A percentile compares a stretch with the other conserved stretches of the same genome.
phyloP scores from a whole-genome alignment of 2,888 invertebrate genomes.

The Chymomyza fuscimana region DNA sequence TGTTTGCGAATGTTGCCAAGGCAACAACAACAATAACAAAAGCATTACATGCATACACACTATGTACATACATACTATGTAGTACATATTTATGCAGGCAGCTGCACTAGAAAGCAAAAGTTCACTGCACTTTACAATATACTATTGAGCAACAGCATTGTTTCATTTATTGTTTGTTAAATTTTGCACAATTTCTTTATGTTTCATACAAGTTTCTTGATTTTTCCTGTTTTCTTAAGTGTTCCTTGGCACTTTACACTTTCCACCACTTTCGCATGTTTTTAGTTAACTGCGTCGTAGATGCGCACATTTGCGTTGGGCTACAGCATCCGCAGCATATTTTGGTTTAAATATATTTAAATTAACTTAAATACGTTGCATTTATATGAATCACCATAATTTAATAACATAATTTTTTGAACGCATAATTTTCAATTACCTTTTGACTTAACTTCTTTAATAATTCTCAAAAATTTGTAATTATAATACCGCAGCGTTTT shows the following conservation, averaged over 20 bases:
- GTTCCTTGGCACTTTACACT: conserved; percentile 35
- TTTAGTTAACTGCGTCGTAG: neutral
- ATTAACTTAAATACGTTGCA: neutral
- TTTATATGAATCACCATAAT: neutral
- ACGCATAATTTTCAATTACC: neutral
- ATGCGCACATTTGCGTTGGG: conserved; percentile 33
- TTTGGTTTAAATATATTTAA: neutral
- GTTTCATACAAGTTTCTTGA: conserved; percentile 24
- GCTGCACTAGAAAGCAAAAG: conserved; percentile 35
- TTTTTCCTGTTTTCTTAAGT: conserved; percentile 28
- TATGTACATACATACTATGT: neutral
- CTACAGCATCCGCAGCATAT: conserved; percentile 37
- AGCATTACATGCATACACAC: neutral
- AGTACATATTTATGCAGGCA: neutral
- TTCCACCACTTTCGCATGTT: conserved; percentile 42
- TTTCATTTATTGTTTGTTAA: conserved; percentile 28
- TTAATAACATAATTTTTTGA: neutral
- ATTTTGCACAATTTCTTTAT: conserved; percentile 32
- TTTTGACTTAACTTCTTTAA: neutral
- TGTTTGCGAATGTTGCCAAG: conserved; percentile 22
- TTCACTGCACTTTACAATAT: conserved; percentile 53
- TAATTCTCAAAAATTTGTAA: neutral
- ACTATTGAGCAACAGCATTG: conserved; percentile 2
- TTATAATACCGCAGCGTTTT: neutral
- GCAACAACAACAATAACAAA: conserved; percentile 36